Conservation (phyloP, 2,113 vertebrate genomes). For the Arizona elegans region DNA sequence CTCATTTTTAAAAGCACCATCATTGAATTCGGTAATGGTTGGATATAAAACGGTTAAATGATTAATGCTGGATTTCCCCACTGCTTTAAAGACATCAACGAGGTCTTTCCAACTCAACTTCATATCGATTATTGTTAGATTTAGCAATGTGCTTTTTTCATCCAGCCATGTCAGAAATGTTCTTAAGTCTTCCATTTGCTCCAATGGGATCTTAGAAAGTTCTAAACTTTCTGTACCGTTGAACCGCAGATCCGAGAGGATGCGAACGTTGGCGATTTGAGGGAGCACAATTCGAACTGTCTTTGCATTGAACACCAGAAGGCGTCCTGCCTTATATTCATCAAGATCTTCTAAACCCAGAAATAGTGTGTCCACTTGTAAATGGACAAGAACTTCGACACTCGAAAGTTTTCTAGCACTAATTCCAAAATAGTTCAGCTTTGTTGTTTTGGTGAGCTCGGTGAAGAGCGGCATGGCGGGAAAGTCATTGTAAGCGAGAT, state of each 20-base stretch:
- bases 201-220: not conserved
- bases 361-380: slow-evolving; percentile 68
- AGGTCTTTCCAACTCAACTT: slow-evolving; percentile 68
- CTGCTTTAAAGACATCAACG: slow-evolving; percentile 49
- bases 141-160: not conserved
- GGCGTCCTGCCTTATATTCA: slow-evolving; percentile 69
- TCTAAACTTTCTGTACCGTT: slow-evolving; percentile 41
- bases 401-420: slow-evolving; percentile 64
- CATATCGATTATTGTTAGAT: slow-evolving; percentile 69
- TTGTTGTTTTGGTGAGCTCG: slow-evolving; percentile 70
- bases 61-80: slow-evolving; percentile 65
- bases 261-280: slow-evolving; percentile 30
- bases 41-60: slow-evolving; percentile 67
- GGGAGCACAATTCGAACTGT: slow-evolving; percentile 69
- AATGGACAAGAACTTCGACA: slow-evolving; percentile 48
- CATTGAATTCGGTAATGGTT: not conserved
- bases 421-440: slow-evolving; percentile 75
- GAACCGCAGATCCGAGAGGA: slow-evolving; percentile 68
- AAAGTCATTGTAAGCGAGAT: slow-evolving; percentile 80
- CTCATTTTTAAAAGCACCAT: not conserved
- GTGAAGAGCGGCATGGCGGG: slow-evolving; percentile 69
- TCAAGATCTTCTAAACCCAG: slow-evolving; percentile 67
- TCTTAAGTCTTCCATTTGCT: not conserved
- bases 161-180: not conserved
- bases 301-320: slow-evolving; percentile 63